Evolutionary conservation across 1,140 invertebrate genomes (phyloP).

Genomic region (Acromyrmex heyeri): DNA sequence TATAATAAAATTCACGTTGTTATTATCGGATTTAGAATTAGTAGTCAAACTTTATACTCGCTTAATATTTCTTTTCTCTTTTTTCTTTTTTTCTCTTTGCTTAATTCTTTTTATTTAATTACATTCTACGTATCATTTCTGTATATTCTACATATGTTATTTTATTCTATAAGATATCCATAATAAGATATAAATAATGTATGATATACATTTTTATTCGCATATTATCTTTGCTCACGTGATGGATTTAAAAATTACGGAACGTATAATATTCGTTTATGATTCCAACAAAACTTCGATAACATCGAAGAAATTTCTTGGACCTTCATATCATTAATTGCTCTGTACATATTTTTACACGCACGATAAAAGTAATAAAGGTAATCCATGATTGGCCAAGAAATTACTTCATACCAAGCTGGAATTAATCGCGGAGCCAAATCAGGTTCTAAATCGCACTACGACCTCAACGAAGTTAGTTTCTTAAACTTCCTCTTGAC

Average conservation of each 20-base stretch:
- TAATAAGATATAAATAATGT: too few species aligned
- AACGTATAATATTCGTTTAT: background rate
- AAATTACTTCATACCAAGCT: constrained; percentile 19
- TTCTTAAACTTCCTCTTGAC: constrained; percentile 16
- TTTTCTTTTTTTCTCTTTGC: background rate
- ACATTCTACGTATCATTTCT: background rate
- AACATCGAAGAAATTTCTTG: constrained; percentile 27
- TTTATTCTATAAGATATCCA: background rate
- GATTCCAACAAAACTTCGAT: background rate
- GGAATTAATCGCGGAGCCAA: constrained; percentile 47
- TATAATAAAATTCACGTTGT: background rate
- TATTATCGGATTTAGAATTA: background rate
- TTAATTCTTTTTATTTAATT: background rate
- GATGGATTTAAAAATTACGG: background rate
- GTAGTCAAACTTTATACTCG: background rate
- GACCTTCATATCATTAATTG: constrained; percentile 47
- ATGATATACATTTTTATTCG: constrained; percentile 5
- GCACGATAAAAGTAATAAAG: constrained; percentile 51
- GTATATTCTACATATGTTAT: background rate
- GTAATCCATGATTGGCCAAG: background rate
- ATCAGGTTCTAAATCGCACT: constrained; percentile 14
- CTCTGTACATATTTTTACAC: constrained; percentile 47
- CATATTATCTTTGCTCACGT: background rate
- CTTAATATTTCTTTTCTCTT: background rate
- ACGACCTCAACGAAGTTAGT: constrained; percentile 34